phyloP scores from a whole-genome alignment of 2,113 vertebrate species.

The Cervus canadensis region DNA sequence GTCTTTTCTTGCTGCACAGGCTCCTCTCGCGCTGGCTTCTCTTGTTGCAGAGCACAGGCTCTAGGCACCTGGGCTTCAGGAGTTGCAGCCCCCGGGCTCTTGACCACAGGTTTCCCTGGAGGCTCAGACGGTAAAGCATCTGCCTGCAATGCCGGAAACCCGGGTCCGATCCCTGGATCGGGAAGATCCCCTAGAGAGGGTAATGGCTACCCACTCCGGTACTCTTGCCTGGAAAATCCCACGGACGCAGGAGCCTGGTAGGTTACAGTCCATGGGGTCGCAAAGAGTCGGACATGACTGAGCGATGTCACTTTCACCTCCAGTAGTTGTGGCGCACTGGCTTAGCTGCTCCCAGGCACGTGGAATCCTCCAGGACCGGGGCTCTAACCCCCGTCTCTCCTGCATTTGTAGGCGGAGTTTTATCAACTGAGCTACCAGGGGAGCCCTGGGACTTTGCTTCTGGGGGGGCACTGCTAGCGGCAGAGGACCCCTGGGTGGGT shows the following conservation, averaged over 20 bases:
- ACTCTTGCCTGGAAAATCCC: neutral
- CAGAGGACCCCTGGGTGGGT: accelerated
- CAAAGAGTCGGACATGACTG: accelerated
- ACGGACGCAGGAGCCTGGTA: neutral
- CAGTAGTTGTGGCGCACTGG: neutral
- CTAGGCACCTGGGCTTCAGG: neutral
- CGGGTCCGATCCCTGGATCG: accelerated
- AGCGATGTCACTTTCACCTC: accelerated
- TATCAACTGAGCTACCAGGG: neutral
- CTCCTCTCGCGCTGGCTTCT: neutral
- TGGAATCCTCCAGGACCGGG: neutral
- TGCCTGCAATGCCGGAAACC: neutral
- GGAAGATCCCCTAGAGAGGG: neutral
- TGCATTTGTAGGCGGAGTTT: neutral
- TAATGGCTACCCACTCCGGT: accelerated
- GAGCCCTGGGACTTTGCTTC: accelerated
- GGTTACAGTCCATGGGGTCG: accelerated
- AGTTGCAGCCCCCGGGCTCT: neutral
- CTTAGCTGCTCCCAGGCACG: neutral
- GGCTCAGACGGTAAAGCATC: neutral
- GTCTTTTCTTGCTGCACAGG: neutral
- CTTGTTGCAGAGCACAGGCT: neutral
- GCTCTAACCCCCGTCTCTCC: neutral
- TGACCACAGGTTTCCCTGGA: neutral
- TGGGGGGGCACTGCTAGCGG: accelerated